Percentiles rank a stretch among this genome's conserved stretches.
Evolutionary conservation across 2,888 invertebrate genomes (phyloP).

Genomic region (Stramonita haemastoma): DNA sequence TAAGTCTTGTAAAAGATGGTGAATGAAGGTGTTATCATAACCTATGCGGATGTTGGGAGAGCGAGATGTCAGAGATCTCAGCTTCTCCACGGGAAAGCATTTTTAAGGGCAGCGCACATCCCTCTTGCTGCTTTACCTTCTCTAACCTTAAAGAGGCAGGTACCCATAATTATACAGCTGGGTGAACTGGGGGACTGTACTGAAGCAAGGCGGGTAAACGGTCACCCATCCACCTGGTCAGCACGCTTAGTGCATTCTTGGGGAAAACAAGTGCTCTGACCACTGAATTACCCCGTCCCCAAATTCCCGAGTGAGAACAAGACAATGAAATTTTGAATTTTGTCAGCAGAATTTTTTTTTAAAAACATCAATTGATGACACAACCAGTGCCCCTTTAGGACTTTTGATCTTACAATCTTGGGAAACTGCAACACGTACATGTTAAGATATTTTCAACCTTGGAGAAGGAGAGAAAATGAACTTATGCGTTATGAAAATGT

Average conservation of each 20-base stretch:
- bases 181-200: neutral
- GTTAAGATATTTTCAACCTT: too few species aligned
- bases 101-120: neutral
- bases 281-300: neutral
- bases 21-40: neutral
- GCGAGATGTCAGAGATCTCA: neutral
- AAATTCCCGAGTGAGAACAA: too few species aligned
- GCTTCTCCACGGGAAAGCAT: neutral
- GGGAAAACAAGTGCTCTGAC: neutral
- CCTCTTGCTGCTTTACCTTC: neutral
- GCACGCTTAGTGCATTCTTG: neutral
- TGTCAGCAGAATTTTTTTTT: too few species aligned
- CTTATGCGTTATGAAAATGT: too few species aligned
- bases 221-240: neutral
- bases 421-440: too few species aligned
- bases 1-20: too few species aligned
- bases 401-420: too few species aligned
- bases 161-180: neutral
- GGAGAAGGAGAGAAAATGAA: too few species aligned
- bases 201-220: neutral
- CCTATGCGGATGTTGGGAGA: neutral
- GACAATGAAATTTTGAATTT: too few species aligned
- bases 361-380: too few species aligned
- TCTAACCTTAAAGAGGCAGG: neutral
- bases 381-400: too few species aligned